phyloP scores from a whole-genome alignment of 2,797 vertebrate genomes.

The Liparis tanakae region DNA sequence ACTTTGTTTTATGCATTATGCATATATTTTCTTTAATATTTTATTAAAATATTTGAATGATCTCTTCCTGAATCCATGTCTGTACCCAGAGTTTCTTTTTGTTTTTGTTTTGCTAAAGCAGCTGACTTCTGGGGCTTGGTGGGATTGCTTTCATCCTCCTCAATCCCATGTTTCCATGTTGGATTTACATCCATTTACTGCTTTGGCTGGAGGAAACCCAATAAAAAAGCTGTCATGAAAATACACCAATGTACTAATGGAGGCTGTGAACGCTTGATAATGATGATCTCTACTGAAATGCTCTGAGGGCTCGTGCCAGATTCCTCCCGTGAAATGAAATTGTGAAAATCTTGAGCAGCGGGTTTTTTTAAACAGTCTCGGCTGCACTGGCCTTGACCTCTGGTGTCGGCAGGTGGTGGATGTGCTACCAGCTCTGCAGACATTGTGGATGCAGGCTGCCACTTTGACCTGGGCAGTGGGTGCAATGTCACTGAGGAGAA shows the following conservation, averaged over 20 bases:
- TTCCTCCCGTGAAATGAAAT: conserved; percentile 21
- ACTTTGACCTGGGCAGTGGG: conserved; percentile 52
- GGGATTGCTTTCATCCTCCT: conserved; percentile 73
- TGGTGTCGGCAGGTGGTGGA: conserved; percentile 13
- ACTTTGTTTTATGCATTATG: conserved; percentile 22
- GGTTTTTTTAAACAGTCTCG: not conserved
- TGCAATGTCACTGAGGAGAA: conserved; percentile 36
- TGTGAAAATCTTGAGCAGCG: not conserved
- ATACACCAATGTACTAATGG: conserved; percentile 64
- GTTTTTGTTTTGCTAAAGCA: conserved; percentile 22
- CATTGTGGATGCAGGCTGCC: conserved; percentile 38
- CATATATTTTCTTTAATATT: conserved; percentile 40
- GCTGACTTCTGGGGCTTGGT: conserved; percentile 66
- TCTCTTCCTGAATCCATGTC: conserved; percentile 38
- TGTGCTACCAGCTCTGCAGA: conserved; percentile 47
- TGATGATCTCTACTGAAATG: conserved; percentile 46
- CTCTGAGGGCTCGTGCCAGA: conserved; percentile 29
- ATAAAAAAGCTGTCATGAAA: conserved; percentile 47
- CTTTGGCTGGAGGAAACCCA: conserved; percentile 55
- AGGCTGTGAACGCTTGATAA: conserved; percentile 45
- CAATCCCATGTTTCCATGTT: conserved; percentile 71
- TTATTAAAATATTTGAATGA: conserved; percentile 37
- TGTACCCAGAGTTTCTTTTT: conserved; percentile 32
- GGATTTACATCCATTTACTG: conserved; percentile 75
- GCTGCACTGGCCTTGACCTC: conserved; percentile 9